These are phyloP conservation scores for Leucoraja erinaceus DNA, from an alignment of 2,113 vertebrate genomes.

Conservation along the genomic window DNA sequence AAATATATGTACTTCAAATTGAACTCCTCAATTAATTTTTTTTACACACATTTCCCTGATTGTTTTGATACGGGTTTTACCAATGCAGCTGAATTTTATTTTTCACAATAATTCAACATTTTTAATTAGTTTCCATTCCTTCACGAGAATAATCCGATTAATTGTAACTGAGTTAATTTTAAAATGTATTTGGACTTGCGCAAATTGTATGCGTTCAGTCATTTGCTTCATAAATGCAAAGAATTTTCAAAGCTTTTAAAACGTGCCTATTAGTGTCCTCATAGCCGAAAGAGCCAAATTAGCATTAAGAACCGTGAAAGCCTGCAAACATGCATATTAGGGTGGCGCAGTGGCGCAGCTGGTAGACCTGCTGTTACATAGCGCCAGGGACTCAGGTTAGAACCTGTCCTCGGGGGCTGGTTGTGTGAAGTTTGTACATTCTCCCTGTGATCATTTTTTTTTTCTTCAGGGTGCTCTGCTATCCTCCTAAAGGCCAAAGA, in stretches of 20 bases:
- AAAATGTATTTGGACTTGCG: not conserved
- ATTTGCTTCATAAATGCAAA: not conserved
- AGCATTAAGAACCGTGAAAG: not conserved
- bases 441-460: no score
- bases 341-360: no score
- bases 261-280: not conserved
- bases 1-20: not conserved
- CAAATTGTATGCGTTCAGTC: not conserved
- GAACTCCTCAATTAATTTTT: not conserved
- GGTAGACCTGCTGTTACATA: no score
- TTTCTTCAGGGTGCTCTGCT: no score
- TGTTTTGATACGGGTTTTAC: no score
- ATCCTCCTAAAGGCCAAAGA: no score
- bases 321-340: not conserved
- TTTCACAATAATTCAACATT: not conserved
- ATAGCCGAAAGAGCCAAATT: no score
- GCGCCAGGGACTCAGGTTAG: no score
- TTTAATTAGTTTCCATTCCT: not conserved
- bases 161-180: not conserved
- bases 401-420: no score
- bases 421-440: no score
- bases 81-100: no score
- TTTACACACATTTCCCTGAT: no score
- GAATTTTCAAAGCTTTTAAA: not conserved
- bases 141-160: not conserved